Percentiles rank a stretch among this genome's conserved stretches.
These are phyloP conservation scores for Poeciliopsis turneri DNA, from an alignment of 2,797 vertebrate genomes.

Conservation along the genomic window DNA sequence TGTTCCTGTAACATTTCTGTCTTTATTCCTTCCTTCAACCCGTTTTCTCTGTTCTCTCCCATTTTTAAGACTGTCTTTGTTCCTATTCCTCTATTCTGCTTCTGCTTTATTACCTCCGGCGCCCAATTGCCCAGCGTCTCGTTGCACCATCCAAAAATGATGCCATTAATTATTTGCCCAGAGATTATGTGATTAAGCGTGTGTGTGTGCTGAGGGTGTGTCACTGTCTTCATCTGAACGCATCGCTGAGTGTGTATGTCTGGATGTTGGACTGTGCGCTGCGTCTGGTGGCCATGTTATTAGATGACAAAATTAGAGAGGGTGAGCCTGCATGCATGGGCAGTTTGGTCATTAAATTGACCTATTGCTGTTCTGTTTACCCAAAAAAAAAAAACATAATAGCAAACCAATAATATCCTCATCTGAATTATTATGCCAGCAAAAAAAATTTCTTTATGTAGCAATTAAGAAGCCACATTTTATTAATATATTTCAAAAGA, in stretches of 20 bases:
- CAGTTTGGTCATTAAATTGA: slow-evolving; percentile 40
- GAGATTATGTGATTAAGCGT: slow-evolving; percentile 69
- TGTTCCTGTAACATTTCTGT: not conserved
- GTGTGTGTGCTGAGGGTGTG: slow-evolving; percentile 15
- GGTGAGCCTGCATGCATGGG: slow-evolving; percentile 24
- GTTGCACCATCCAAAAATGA: slow-evolving; percentile 52
- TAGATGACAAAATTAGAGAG: slow-evolving; percentile 52
- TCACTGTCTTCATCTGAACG: slow-evolving; percentile 11
- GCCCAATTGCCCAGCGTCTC: slow-evolving; percentile 49
- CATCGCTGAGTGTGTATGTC: slow-evolving; percentile 1
- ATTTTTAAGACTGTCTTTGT: slow-evolving; percentile 46
- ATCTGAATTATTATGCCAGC: not conserved
- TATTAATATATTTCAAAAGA: not conserved
- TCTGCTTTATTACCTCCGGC: slow-evolving; percentile 44
- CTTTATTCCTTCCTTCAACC: not conserved
- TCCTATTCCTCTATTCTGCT: slow-evolving; percentile 20
- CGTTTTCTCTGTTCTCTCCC: slow-evolving; percentile 13
- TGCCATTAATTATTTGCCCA: slow-evolving; percentile 75
- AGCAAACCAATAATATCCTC: not conserved
- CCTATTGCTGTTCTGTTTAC: slow-evolving; percentile 15
- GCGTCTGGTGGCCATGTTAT: slow-evolving; percentile 48
- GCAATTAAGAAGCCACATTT: slow-evolving; percentile 6
- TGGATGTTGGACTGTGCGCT: slow-evolving; percentile 9
- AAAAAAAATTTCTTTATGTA: not conserved
- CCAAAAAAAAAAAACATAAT: slow-evolving; percentile 17